These are phyloP conservation scores for Amblyraja radiata DNA, from an alignment of 2,797 vertebrate genomes.

Conservation along the genomic window DNA sequence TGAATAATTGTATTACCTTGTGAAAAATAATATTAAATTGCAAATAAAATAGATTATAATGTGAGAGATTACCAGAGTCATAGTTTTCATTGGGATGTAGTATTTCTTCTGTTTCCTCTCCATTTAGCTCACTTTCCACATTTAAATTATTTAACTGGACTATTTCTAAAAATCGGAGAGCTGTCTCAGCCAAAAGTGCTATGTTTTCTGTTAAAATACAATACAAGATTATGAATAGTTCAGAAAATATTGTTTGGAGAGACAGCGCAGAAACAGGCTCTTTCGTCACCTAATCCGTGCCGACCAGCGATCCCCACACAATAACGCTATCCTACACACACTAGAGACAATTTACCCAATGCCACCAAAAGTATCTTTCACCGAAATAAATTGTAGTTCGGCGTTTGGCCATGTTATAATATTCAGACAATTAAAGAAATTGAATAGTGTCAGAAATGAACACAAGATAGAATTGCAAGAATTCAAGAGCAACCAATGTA, in stretches of 20 bases:
- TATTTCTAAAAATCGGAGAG: slow-evolving; percentile 87
- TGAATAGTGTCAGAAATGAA: neutral
- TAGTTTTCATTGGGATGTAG: slow-evolving; percentile 88
- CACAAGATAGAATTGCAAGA: neutral
- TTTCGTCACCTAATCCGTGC: too few relatives aligned
- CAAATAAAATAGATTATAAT: neutral
- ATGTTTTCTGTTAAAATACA: slow-evolving; percentile 76
- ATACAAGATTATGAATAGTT: neutral
- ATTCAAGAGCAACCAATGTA: neutral
- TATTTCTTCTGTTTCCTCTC: slow-evolving; percentile 80
- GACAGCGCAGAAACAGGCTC: too few relatives aligned
- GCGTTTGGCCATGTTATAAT: neutral
- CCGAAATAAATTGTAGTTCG: neutral
- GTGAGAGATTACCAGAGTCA: slow-evolving; percentile 74
- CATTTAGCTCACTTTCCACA: slow-evolving; percentile 77
- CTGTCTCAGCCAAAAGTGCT: slow-evolving; percentile 89
- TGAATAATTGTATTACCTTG: neutral
- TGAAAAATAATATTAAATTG: neutral
- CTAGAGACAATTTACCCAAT: too few relatives aligned
- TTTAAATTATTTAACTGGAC: slow-evolving; percentile 91
- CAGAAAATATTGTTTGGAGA: neutral
- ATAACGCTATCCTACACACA: too few relatives aligned
- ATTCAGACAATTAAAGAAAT: neutral
- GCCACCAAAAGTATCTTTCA: neutral
- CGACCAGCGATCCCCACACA: too few relatives aligned